Base-by-base conservation (phyloP, 2,113 vertebrate species). In the Okapia johnstoni region DNA sequence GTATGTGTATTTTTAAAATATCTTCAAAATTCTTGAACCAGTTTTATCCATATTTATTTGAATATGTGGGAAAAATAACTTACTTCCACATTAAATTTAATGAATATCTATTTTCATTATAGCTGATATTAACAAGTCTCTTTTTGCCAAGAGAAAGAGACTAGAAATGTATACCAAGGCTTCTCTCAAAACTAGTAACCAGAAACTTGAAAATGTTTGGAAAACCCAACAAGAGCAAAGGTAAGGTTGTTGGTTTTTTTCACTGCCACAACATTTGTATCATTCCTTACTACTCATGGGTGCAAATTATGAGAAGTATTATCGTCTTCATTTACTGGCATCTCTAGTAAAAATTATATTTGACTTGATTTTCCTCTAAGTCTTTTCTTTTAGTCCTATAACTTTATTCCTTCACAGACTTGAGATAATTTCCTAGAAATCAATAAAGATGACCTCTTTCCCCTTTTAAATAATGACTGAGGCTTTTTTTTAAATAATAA, bases 191-290 rank as follows among this genome's bases (percentile, higher is more conserved):
- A 99, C 99, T 92, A 99, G 99, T 91, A 99, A 99, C 93, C 99
- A 99, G 97, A 99, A 99, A 98, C 99, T 99, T 98, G 99, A 99
- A 98, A 98, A 99, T 6, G 98, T 99, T 96, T 99, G 99, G 99
- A 99, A 99, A 99, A 99, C 79, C 54, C 99, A 99, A 58, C 99
- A 99, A 97, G 98, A 98, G 5, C 99, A 99, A 98, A 99, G 99
- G 99, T 99, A 97, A 98, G 46, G 1, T 93, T 76, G 10, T 95
- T 92, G 28, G 5, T 58, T 58, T 70, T 93, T 93, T 93, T 86
- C 54, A 96, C 40, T 89, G 43, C 19, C 36, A 66, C 73, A 76
- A 26, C 4, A 81, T 95, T 79, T 94, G 26, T 96, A 88, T 93
- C 21, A 54, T 55, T 96, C 92, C 40, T 55, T 88, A 93, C 46